phyloP scores from a whole-genome alignment of 37 sponge, comb jelly and placozoan species.

The Halichondria panicea region DNA sequence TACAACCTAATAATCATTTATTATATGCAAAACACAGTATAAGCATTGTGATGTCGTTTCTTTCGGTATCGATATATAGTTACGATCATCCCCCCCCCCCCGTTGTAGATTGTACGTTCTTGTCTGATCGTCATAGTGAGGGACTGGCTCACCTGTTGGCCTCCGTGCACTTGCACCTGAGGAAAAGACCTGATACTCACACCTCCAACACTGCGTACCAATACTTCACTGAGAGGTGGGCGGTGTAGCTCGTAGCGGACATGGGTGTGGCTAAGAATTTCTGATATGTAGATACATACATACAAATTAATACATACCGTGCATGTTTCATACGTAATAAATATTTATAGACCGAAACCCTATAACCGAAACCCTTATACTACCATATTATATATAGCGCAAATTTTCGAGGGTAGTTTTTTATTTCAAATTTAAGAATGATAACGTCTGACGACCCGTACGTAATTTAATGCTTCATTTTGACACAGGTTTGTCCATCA shows the following conservation, averaged over 20 bases:
- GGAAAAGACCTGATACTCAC: background rate
- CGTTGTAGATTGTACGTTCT: conserved; percentile 9
- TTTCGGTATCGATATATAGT: background rate
- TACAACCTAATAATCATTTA: background rate
- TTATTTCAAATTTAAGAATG: too few relatives aligned
- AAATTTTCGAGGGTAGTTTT: too few relatives aligned
- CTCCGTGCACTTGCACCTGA: conserved; percentile 67
- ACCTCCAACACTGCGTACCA: conserved; percentile 59
- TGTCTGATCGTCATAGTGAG: conserved; percentile 20
- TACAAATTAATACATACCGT: background rate
- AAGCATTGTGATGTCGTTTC: background rate
- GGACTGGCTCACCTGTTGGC: conserved; percentile 66
- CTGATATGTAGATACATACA: background rate
- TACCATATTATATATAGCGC: too few relatives aligned
- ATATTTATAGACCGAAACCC: background rate
- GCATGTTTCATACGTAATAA: background rate
- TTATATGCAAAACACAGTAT: background rate
- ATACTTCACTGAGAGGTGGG: conserved; percentile 81
- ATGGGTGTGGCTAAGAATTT: background rate
- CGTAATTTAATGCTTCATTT: background rate
- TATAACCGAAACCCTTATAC: background rate
- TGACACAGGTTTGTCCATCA: conserved; percentile 45
- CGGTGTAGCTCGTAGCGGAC: too few relatives aligned
- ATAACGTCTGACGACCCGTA: background rate
- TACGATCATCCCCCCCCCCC: conserved; percentile 1